Evolutionary conservation across 2,888 invertebrate species (phyloP).

Genomic region (Onthophagus sagittarius): DNA sequence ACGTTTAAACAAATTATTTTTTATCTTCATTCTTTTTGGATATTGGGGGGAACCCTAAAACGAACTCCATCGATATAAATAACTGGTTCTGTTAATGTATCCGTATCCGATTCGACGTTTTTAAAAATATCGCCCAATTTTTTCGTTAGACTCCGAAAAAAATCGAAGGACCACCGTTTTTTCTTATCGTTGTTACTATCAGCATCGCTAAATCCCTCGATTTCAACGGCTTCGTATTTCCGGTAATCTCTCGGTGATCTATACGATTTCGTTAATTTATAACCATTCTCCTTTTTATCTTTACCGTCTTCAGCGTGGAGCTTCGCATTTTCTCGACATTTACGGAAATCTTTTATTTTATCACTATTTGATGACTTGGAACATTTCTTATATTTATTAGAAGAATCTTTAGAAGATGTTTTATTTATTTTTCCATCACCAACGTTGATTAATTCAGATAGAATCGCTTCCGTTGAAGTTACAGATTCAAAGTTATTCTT

Average conservation of each 20-base stretch:
- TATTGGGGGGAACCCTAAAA: neutral
- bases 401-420: neutral
- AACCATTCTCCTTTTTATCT: neutral
- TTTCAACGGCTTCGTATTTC: neutral
- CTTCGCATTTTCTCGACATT: neutral
- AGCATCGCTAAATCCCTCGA: neutral
- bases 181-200: neutral
- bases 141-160: constrained; percentile 9
- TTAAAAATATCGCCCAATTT: constrained; percentile 14
- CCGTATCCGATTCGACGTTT: constrained; percentile 12
- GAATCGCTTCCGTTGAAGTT: neutral
- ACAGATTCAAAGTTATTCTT: constrained; percentile 1
- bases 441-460: neutral
- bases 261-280: too few relatives aligned
- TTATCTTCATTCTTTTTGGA: neutral
- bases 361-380: neutral
- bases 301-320: neutral
- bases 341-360: neutral
- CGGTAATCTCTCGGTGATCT: neutral
- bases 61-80: constrained; percentile 3
- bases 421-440: neutral
- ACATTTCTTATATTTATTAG: neutral
- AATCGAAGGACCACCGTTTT: constrained; percentile 18
- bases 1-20: neutral
- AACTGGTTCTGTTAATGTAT: constrained; percentile 4